Evolutionary conservation across 2,888 invertebrate genomes (phyloP).

Genomic region (Tineola bisselliella): DNA sequence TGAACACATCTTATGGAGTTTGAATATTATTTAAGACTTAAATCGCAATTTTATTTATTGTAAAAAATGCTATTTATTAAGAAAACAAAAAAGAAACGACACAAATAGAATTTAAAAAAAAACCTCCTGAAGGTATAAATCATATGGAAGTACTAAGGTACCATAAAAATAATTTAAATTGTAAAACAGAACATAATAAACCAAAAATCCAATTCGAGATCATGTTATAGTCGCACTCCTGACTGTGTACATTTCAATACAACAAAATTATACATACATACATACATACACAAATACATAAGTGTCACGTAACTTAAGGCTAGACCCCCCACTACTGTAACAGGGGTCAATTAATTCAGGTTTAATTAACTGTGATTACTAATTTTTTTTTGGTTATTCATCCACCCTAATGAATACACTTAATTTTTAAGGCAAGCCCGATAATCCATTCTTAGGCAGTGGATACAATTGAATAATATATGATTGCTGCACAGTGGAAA

Average conservation of each 20-base stretch:
- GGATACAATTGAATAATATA: no score
- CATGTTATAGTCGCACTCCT: constrained; percentile 47
- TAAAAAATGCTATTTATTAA: constrained; percentile 3
- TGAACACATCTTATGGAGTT: no score
- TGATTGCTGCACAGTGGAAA: no score
- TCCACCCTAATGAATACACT: no score
- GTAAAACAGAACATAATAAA: constrained; percentile 23
- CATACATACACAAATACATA: neutral
- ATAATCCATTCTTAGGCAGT: no score
- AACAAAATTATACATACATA: neutral
- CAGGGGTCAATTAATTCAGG: no score
- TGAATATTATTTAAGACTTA: no score
- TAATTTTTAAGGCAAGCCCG: no score
- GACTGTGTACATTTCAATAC: constrained; percentile 41
- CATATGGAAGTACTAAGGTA: neutral
- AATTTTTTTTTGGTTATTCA: no score
- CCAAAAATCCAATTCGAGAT: constrained; percentile 58
- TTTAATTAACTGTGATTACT: no score
- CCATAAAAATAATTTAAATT: constrained; percentile 20
- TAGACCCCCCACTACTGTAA: neutral
- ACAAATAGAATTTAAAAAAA: neutral
- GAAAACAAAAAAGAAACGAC: neutral
- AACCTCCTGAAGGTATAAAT: neutral
- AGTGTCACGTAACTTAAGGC: neutral
- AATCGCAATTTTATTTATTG: neutral